Evolutionary conservation across 2,797 vertebrate species (phyloP), one percentile per base, ranked within the genome.

Genomic region (Xenopus petersii): DNA sequence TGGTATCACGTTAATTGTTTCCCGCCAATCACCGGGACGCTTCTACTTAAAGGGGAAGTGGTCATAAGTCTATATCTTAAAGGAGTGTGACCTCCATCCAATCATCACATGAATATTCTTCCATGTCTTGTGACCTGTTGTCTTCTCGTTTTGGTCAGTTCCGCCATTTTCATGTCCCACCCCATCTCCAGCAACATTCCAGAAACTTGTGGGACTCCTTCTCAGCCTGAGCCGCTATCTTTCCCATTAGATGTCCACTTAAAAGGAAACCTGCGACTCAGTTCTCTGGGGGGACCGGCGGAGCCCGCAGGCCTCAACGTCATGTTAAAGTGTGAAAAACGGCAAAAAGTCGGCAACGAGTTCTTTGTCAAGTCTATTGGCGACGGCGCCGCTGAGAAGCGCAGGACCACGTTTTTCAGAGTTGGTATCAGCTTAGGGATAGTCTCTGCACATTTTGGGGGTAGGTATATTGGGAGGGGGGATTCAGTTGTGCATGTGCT

Each of bases 261-360:
- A 73, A 69, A 69, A 64, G 16, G 49, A 59, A 58, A 26, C 36
- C 49, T 59, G 33, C 65, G 1, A 11, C 26, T 21, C 49, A 12
- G 47, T 49, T 8, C 67, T 9, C 51, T 65, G 74, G 67, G 63
- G 49, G 36, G n/a, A 4, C 21, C 21, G 21, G 21, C 21, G 21
- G 21, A 21, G 21, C 21, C 21, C 21, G 21, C 21, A 21, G 60
- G 16, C 36, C 54, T 65, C 7, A 36, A 65, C 72, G 71, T 61
- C 76, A 79, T 79, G 76, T 79, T 79, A 61, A 79, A 79, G 71
- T 79, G 76, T 42, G 76, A 79, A 70, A 26, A 71, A 60, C 64
- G 71, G n/a, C 71, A 74, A 64, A 79, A 48, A 74, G 60, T 42
- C 12, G 61, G 71, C 55, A 74, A 60, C 76, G 76, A 79, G 16